These are phyloP conservation scores for Lampropteryx suffumata DNA, from an alignment of 2,888 invertebrate genomes.

Conservation along the genomic window DNA sequence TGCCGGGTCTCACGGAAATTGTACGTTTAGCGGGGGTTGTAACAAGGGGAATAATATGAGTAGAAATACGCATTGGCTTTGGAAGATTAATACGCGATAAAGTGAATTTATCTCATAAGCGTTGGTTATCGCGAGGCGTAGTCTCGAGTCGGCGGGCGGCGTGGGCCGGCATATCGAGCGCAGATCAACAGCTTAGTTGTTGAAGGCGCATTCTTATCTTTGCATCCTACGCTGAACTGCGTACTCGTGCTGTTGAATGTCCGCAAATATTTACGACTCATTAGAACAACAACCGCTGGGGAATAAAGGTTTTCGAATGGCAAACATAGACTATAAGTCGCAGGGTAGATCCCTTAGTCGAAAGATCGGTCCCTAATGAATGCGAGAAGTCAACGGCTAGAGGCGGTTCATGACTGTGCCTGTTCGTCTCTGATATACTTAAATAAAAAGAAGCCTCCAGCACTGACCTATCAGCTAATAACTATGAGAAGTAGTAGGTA, in stretches of 20 bases:
- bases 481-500: background rate
- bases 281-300: conserved; percentile 16
- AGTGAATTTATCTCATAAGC: conserved; percentile 64
- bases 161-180: conserved; percentile 47
- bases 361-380: no score
- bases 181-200: conserved; percentile 31
- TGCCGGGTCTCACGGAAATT: conserved; percentile 40
- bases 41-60: conserved; percentile 48
- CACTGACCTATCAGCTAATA: no score
- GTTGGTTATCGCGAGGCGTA: conserved; percentile 51
- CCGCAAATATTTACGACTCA: conserved; percentile 27
- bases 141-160: conserved; percentile 45
- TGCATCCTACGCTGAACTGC: conserved; percentile 44
- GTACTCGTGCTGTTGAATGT: conserved; percentile 20
- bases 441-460: no score
- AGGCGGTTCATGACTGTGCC: no score
- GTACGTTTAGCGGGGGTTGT: conserved; percentile 43
- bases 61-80: conserved; percentile 49
- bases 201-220: conserved; percentile 40
- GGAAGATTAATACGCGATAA: conserved; percentile 62
- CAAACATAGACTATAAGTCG: background rate
- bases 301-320: background rate
- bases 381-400: no score
- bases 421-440: no score
- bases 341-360: no score